Percentiles rank a stretch among this genome's conserved stretches.
Evolutionary conservation across 2,113 vertebrate genomes (phyloP).

Genomic region (Lota lota): DNA sequence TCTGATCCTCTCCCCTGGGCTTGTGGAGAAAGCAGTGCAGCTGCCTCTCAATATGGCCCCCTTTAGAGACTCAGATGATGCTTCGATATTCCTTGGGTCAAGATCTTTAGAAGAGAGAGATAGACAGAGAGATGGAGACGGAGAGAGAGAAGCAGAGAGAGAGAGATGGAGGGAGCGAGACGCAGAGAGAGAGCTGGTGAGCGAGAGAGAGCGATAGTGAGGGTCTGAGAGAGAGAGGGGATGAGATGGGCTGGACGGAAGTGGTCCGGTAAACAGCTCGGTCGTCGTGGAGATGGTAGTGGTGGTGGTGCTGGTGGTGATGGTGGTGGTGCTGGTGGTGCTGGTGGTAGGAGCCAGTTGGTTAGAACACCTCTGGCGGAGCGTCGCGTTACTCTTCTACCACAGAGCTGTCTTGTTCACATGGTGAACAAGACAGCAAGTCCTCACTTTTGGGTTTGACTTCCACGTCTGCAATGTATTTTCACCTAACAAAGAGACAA

Average conservation of each 20-base stretch:
- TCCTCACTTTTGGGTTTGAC: constrained; percentile 31
- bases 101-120: not conserved
- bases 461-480: constrained; percentile 15
- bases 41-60: too few species aligned
- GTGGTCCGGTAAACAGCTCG: constrained; percentile 16
- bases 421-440: constrained; percentile 45
- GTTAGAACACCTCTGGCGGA: constrained; percentile 26
- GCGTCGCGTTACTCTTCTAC: constrained; percentile 31
- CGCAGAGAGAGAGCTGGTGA: too few species aligned
- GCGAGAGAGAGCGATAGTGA: not conserved
- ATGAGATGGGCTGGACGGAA: constrained; percentile 56
- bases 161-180: not conserved
- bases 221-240: constrained; percentile 17
- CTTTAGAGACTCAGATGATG: too few species aligned
- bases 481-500: constrained; percentile 22
- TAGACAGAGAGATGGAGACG: not conserved
- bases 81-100: too few species aligned
- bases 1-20: too few species aligned
- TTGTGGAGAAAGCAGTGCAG: too few species aligned
- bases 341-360: constrained; percentile 41
- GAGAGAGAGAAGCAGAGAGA: not conserved
- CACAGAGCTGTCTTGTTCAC: constrained; percentile 47
- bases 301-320: constrained; percentile 24
- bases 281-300: constrained; percentile 8
- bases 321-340: not conserved